Base-by-base conservation (phyloP, 1,140 invertebrate genomes). In the Lineus longissimus region DNA sequence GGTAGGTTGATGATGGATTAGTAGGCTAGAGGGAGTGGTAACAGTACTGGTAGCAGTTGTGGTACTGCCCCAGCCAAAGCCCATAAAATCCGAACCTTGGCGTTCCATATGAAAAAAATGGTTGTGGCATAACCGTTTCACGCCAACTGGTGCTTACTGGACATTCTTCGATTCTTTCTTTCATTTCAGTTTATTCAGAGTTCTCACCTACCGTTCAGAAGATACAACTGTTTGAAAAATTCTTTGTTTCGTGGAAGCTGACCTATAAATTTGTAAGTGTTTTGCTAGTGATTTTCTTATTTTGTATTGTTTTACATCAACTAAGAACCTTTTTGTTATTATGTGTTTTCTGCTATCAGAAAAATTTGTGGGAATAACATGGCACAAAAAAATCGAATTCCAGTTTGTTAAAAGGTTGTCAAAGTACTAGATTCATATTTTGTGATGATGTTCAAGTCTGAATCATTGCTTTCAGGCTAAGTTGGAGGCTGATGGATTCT, bases 401-500 rank as follows among this genome's bases (percentile, higher is more conserved):
- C n/a, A n/a, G n/a, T n/a, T n/a, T n/a, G n/a, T n/a, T n/a, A n/a
- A n/a, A n/a, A n/a, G n/a, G n/a, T n/a, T n/a, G n/a, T n/a, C n/a
- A n/a, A n/a, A n/a, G n/a, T n/a, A n/a, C n/a, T n/a, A n/a, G n/a
- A n/a, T n/a, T n/a, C n/a, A n/a, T n/a, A n/a, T n/a, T n/a, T n/a
- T n/a, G n/a, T n/a, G n/a, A n/a, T n/a, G n/a, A n/a, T n/a, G n/a
- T n/a, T n/a, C n/a, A n/a, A n/a, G n/a, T n/a, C n/a, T n/a, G n/a
- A n/a, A n/a, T n/a, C n/a, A n/a, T n/a, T n/a, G n/a, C n/a, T 76
- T 84, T 70, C 73, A 86, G 64, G 79, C 84, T 72, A 86, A 87
- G 72, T 85, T 90, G 59, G 85, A 88, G 75, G 83, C 85, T 69
- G 86, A 84, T 59, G 83, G 84, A 64, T 85, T 80, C 72, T 87